Evolutionary conservation across 2,888 invertebrate species (phyloP), one percentile per base, ranked within the genome.

Genomic region (Colletes collaris): DNA sequence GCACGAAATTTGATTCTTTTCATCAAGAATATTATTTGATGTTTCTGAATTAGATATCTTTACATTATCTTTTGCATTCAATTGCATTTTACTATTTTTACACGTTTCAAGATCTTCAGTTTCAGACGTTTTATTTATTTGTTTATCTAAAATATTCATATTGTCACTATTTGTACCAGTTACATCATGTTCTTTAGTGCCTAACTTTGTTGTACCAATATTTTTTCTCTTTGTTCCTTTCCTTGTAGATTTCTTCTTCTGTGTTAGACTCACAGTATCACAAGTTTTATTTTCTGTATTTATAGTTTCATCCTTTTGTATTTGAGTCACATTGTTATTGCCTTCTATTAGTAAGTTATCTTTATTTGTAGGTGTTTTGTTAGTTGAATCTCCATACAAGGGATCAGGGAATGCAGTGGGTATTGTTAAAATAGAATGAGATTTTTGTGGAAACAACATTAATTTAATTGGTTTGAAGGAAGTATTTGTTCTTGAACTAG

Each of bases 391-490:
- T 40, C 85, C 79, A 11, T 62, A 65, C 0, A 40, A 79, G 13
- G 67, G 60, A 62, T 85, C 76, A 13, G 90, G 86, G 44, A 86
- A 90, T 37, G 82, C 82, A 10, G 76, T 81, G 0, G 88, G 75
- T 19, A 85, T 66, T 10, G 74, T 46, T 19, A 84, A 53, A n/a
- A 84, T 81, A 3, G 86, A 55, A 55, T 81, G 65, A 13, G 85
- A 50, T 60, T 89, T 91, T 55, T 88, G 90, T 4, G 76, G n/a
- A 0, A 86, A 56, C 3, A 88, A 80, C 46, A 83, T 77, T n/a
- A 91, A 66, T 75, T 88, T 91, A 8, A 91, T 90, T 0, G 91
- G 90, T 59, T 91, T 91, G 44, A 92, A 91, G 0, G 69, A 55
- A 11, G 83, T 76, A 69, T 69, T 82, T 3, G 53, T 13, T n/a